Percentiles rank a stretch among this genome's conserved stretches.
These are phyloP conservation scores for Symphodus melops DNA, from an alignment of 2,113 vertebrate genomes.

Conservation along the genomic window DNA sequence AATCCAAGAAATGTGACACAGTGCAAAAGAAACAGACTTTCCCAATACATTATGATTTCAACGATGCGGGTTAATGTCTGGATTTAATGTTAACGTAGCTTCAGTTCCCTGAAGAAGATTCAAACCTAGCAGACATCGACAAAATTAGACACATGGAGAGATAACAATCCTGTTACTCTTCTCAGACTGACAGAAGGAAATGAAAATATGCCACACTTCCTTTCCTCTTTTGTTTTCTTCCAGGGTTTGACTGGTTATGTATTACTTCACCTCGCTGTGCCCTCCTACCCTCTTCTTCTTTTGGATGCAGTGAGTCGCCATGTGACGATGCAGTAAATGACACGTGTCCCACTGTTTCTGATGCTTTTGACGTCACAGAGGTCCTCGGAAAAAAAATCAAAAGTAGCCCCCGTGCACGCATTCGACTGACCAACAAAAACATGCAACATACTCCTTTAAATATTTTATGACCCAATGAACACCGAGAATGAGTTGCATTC, in stretches of 20 bases:
- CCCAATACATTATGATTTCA: background rate
- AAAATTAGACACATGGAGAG: background rate
- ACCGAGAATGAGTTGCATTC: constrained; percentile 26
- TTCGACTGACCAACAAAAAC: constrained; percentile 27
- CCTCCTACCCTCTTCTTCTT: background rate
- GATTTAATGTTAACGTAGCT: background rate
- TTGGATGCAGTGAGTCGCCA: constrained; percentile 36
- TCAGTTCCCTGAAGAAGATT: background rate
- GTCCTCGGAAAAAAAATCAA: background rate
- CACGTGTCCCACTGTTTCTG: constrained; percentile 23
- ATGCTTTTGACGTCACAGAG: constrained; percentile 15
- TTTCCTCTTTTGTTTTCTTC: background rate
- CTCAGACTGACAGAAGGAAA: background rate
- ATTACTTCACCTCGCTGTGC: background rate
- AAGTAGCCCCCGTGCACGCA: background rate
- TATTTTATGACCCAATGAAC: constrained; percentile 61
- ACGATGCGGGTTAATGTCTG: background rate
- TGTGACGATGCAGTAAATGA: constrained; percentile 49
- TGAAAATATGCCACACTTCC: background rate
- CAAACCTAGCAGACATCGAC: background rate
- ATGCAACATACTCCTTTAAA: constrained; percentile 33
- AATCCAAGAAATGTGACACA: too few species aligned
- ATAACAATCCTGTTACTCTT: background rate
- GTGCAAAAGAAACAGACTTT: too few species aligned
- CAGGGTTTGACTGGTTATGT: background rate